phyloP scores from a whole-genome alignment of 2,113 vertebrate species.

The Trinectes maculatus region DNA sequence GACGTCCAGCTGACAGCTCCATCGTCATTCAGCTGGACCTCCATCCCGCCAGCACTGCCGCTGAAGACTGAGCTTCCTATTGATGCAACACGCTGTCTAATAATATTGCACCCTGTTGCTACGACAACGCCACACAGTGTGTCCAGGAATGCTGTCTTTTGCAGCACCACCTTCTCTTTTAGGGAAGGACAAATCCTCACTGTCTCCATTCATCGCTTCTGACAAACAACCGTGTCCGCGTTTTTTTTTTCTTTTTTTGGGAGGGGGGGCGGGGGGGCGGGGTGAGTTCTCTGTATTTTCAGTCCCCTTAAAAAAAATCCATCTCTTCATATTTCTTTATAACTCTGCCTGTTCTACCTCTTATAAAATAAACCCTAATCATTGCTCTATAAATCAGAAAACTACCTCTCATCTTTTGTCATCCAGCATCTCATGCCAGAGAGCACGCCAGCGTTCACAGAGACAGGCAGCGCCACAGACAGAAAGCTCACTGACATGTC shows the following conservation, averaged over 20 bases:
- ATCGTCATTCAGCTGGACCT: constrained; percentile 49
- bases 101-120: constrained; percentile 68
- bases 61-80: constrained; percentile 51
- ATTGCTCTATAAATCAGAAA: too few species aligned
- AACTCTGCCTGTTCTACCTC: too few species aligned
- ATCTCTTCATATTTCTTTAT: too few species aligned
- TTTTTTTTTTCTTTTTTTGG: constrained; percentile 3
- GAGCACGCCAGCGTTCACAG: too few species aligned
- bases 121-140: constrained; percentile 72
- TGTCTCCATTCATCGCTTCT: constrained; percentile 15
- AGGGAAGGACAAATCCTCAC: constrained; percentile 51
- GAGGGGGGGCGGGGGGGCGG: too few species aligned
- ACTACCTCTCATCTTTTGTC: too few species aligned
- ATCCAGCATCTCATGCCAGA: too few species aligned
- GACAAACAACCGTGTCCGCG: constrained; percentile 24
- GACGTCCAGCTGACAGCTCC: constrained; percentile 20
- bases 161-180: constrained; percentile 49
- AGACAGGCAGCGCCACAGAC: not conserved
- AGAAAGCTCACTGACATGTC: not conserved
- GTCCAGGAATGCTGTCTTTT: constrained; percentile 72
- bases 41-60: constrained; percentile 58
- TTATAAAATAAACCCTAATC: too few species aligned
- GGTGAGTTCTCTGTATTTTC: too few species aligned
- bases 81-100: constrained; percentile 65
- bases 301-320: too few species aligned